Evolutionary conservation across 1,140 invertebrate species (phyloP).

Genomic region (Polypedilum pembai): DNA sequence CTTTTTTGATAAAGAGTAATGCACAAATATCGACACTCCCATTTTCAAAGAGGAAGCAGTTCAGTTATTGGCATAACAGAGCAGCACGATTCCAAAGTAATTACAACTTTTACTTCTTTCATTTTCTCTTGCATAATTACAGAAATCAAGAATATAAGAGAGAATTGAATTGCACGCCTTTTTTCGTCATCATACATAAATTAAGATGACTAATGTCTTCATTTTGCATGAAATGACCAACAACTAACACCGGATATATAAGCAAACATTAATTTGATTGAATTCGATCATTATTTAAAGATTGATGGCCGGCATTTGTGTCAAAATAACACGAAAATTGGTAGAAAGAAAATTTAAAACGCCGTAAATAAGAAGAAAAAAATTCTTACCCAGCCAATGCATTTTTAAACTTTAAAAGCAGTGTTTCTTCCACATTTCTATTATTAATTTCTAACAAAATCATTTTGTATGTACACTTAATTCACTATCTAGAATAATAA

Average conservation of each 20-base stretch:
- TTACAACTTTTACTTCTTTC: too few species aligned
- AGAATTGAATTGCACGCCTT: conserved; percentile 30
- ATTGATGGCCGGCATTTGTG: background rate
- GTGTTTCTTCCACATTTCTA: conserved; percentile 92
- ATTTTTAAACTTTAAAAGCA: conserved; percentile 92
- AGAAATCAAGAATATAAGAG: conserved; percentile 29
- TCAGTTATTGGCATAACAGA: too few species aligned
- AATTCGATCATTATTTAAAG: background rate
- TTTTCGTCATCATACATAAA: conserved; percentile 24
- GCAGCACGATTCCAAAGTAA: too few species aligned
- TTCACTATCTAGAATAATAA: conserved; percentile 24
- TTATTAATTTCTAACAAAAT: conserved; percentile 99
- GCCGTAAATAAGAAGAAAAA: conserved; percentile 30
- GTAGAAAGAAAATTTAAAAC: background rate
- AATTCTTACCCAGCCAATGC: conserved; percentile 82
- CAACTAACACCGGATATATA: too few species aligned
- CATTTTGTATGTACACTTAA: conserved; percentile 57
- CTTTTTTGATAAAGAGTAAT: background rate
- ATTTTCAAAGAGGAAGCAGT: background rate
- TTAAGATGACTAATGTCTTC: too few species aligned
- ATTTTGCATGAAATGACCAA: too few species aligned
- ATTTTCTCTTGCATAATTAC: conserved; percentile 13
- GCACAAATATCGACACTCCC: background rate
- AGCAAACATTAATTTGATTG: background rate
- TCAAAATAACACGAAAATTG: too few species aligned